Evolutionary conservation across 2,797 vertebrate species (phyloP).

Genomic region (Capromys pilorides): DNA sequence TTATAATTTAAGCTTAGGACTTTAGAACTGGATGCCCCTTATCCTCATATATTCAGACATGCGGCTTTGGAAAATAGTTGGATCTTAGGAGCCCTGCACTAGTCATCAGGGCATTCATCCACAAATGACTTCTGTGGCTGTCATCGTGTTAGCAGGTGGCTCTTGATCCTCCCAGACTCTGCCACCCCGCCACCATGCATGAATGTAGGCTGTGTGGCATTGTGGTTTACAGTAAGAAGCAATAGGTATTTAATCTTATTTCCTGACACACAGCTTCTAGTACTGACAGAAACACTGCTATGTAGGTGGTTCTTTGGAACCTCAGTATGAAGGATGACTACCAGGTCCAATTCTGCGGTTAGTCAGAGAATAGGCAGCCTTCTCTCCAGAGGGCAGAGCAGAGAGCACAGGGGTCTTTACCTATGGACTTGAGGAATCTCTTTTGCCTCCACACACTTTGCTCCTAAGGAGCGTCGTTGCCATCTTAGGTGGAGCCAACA

Average conservation of each 20-base stretch:
- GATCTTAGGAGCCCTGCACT: background rate
- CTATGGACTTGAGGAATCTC: background rate
- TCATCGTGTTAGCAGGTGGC: background rate
- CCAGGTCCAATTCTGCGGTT: background rate
- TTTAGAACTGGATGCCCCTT: background rate
- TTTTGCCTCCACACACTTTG: background rate
- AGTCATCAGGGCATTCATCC: background rate
- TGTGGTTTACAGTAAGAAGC: background rate
- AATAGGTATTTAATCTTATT: background rate
- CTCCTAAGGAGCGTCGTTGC: background rate
- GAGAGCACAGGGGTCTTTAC: background rate
- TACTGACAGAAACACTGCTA: background rate
- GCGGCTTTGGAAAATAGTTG: background rate
- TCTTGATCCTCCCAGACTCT: background rate
- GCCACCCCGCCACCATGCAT: background rate
- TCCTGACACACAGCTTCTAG: background rate
- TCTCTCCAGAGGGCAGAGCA: accelerated
- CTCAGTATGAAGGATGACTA: background rate
- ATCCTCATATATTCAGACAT: background rate
- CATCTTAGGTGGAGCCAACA: background rate
- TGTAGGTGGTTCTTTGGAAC: background rate
- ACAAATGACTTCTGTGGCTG: background rate
- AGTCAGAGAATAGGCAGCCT: background rate
- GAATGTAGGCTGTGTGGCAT: background rate
- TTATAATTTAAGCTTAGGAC: background rate